Evolutionary conservation across 2,113 vertebrate genomes (phyloP).

Genomic region (Taxidea taxus): DNA sequence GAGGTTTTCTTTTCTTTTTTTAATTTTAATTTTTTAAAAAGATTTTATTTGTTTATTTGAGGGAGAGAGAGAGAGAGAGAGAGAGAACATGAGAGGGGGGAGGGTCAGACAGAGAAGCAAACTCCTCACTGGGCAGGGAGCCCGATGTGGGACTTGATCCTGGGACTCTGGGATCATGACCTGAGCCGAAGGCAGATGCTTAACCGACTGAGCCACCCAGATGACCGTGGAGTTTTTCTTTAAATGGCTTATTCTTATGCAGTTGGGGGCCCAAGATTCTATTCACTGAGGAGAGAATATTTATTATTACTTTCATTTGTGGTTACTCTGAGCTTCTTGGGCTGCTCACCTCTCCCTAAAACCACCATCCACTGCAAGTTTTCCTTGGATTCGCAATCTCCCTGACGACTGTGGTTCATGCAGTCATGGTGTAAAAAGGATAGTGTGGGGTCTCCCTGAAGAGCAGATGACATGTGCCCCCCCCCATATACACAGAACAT

Average conservation of each 20-base stretch:
- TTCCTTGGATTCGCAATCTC: not conserved
- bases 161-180: no score
- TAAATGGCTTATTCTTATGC: not conserved
- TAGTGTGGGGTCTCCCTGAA: not conserved
- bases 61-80: no score
- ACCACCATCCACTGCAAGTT: not conserved
- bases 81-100: no score
- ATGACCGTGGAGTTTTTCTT: not conserved
- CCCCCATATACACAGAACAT: fast-evolving
- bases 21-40: no score
- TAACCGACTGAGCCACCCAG: not conserved
- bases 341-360: not conserved
- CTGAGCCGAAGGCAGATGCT: no score
- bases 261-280: not conserved
- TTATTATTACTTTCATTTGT: not conserved
- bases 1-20: not conserved
- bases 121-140: no score
- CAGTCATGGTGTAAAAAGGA: not conserved
- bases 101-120: no score
- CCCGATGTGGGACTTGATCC: no score
- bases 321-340: not conserved
- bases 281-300: not conserved
- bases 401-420: not conserved
- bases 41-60: not conserved
- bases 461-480: not conserved